phyloP scores from a whole-genome alignment of 2,797 vertebrate genomes.

The Eleutherodactylus coqui region DNA sequence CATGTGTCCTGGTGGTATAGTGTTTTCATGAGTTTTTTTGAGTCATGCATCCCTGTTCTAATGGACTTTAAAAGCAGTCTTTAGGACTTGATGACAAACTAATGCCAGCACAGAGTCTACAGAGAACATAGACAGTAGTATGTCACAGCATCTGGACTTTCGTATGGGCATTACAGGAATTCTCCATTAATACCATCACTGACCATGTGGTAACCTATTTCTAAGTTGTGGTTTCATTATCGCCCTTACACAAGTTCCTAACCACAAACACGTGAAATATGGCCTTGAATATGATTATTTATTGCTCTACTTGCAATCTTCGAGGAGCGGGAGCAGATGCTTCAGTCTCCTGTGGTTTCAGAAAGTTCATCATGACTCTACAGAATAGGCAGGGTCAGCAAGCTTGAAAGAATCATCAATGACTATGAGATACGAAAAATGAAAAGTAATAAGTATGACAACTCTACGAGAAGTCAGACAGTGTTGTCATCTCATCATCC shows the following conservation, averaged over 20 bases:
- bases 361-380: neutral
- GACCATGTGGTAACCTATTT: neutral
- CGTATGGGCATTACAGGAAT: neutral
- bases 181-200: neutral
- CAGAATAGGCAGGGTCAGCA: neutral
- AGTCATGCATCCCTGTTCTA: neutral
- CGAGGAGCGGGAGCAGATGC: neutral
- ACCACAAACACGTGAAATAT: neutral
- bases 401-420: neutral
- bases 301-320: constrained; percentile 11
- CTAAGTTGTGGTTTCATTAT: constrained; percentile 6
- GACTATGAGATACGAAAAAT: neutral
- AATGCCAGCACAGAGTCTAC: neutral
- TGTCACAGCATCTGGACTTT: neutral
- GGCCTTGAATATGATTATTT: neutral
- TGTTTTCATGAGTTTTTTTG: neutral
- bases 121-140: neutral
- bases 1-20: neutral
- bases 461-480: neutral
- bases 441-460: neutral
- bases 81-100: neutral
- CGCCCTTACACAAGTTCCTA: neutral
- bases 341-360: constrained; percentile 16
- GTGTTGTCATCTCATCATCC: neutral
- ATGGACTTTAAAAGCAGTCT: neutral